Evolutionary conservation across 2,888 invertebrate genomes (phyloP), one percentile per base, ranked within the genome.

Genomic region (Parthenolecanium corni): DNA sequence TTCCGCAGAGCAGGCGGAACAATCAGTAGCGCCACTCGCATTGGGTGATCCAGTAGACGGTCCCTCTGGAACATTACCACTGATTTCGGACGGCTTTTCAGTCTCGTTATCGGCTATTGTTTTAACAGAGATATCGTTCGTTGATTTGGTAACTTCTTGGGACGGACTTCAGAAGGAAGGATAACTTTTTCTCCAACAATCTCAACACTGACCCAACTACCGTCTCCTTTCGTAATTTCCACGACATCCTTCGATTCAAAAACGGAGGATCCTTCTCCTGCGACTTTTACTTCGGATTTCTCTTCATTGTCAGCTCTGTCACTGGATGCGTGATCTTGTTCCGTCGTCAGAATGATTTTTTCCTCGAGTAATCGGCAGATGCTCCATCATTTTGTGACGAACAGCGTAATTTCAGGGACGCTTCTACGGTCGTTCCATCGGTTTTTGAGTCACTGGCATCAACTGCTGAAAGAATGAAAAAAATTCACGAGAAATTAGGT

Each of bases 241-340:
- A 44, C 4, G 6, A 16, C n/a, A 44, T 31, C 31, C 21, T 54
- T 54, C 9, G 23, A 2, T 1, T 53, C 53, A 2, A 21, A 18
- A 14, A 21, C 21, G 3, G 14, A 23, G n/a, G 31, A 23, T 9
- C 31, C 31, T 31, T 31, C 44, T 9, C 16, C 44, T 9, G 44
- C 4, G 44, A 9, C 44, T 42, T 42, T 42, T 18, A 42, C 3
- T 9, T 42, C 44, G 44, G 14, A 18, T 42, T 42, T 42, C 14
- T 42, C 44, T 14, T 16, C 4, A n/a, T 23, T 11, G 2, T 11
- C 4, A 0, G 51, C 61, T 18, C 31, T 25, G 24, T 61, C 61
- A 5, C 61, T 51, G 40, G 61, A 38, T 9, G 61, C 61, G 51
- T 46, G 61, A 38, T 51, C 38, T 38, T 51, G 61, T 61, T 61